phyloP scores from a whole-genome alignment of 2,797 vertebrate genomes.

The Galaxias olidus region DNA sequence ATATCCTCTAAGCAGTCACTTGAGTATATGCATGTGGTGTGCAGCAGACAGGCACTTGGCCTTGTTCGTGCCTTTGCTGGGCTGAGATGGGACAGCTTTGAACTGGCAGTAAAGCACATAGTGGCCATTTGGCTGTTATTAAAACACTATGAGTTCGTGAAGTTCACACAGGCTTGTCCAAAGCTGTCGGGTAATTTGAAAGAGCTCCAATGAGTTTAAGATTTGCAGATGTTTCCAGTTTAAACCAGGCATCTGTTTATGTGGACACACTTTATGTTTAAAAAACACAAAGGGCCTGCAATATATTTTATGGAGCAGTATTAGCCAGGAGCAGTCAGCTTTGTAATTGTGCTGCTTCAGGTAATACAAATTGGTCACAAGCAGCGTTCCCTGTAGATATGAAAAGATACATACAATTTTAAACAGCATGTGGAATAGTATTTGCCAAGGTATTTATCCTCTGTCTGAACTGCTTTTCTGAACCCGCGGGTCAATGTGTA shows the following conservation, averaged over 20 bases:
- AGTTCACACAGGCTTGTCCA: conserved; percentile 64
- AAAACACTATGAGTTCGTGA: conserved; percentile 65
- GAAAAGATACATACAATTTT: conserved; percentile 64
- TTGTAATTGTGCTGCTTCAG: conserved; percentile 75
- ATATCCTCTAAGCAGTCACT: conserved; percentile 47
- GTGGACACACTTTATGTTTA: conserved; percentile 72
- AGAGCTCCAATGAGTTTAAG: conserved; percentile 77
- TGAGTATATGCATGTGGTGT: conserved; percentile 46
- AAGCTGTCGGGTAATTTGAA: conserved; percentile 79
- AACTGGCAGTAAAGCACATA: too few relatives aligned
- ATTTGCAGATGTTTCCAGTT: conserved; percentile 81
- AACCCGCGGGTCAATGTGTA: too few relatives aligned
- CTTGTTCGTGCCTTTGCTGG: conserved; percentile 60
- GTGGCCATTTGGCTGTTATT: conserved; percentile 76
- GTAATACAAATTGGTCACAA: conserved; percentile 78
- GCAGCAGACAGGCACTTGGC: conserved; percentile 62
- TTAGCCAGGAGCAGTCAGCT: conserved; percentile 72
- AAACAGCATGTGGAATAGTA: conserved; percentile 65
- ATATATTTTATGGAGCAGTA: conserved; percentile 77
- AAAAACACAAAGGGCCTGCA: conserved; percentile 76
- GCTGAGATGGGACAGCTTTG: conserved; percentile 61
- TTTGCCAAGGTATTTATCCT: too few relatives aligned
- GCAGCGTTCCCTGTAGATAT: conserved; percentile 67
- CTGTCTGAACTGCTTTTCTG: too few relatives aligned
- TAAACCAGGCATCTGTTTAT: conserved; percentile 82